These are phyloP conservation scores for Epizoanthus scotinus DNA, from an alignment of 92 coral and sea anemone species.

Conservation along the genomic window DNA sequence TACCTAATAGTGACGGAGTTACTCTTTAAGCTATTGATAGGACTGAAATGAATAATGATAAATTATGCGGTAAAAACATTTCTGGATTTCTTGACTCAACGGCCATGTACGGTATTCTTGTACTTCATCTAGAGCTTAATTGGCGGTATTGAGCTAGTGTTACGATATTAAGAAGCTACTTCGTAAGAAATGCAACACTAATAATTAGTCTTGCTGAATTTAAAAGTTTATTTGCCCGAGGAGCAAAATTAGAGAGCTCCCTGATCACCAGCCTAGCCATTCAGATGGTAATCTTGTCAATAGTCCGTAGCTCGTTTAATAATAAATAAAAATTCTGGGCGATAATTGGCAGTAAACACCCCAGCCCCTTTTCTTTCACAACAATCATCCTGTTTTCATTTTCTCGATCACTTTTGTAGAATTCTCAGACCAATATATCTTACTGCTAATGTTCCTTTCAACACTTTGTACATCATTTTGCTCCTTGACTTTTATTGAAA, in stretches of 20 bases:
- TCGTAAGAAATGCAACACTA: slow-evolving; percentile 6
- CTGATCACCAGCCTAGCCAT: slow-evolving; percentile 14
- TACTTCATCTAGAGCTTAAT: not conserved
- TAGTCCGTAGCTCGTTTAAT: slow-evolving; percentile 48
- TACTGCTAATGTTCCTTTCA: slow-evolving; percentile 24
- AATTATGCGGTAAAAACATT: not conserved
- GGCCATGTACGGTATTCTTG: not conserved
- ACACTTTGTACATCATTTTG: slow-evolving; percentile 24
- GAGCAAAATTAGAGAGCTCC: slow-evolving; percentile 40
- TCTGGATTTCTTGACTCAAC: not conserved
- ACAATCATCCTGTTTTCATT: slow-evolving; percentile 43
- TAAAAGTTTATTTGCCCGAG: slow-evolving; percentile 16
- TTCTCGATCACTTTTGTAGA: slow-evolving; percentile 29
- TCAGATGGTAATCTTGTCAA: slow-evolving; percentile 33
- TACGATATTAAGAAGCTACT: not conserved
- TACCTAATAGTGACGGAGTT: slow-evolving; percentile 36
- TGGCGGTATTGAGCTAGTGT: not conserved
- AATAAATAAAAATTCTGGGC: slow-evolving; percentile 57
- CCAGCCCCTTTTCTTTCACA: slow-evolving; percentile 50
- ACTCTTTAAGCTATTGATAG: slow-evolving; percentile 16
- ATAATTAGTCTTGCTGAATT: slow-evolving; percentile 26
- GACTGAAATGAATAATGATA: not conserved
- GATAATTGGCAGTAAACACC: slow-evolving; percentile 85
- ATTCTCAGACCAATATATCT: slow-evolving; percentile 31
- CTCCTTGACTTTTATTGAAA: not conserved